These are phyloP conservation scores for Acanthoscelides obtectus DNA, from an alignment of 2,888 invertebrate genomes.

Conservation along the genomic window DNA sequence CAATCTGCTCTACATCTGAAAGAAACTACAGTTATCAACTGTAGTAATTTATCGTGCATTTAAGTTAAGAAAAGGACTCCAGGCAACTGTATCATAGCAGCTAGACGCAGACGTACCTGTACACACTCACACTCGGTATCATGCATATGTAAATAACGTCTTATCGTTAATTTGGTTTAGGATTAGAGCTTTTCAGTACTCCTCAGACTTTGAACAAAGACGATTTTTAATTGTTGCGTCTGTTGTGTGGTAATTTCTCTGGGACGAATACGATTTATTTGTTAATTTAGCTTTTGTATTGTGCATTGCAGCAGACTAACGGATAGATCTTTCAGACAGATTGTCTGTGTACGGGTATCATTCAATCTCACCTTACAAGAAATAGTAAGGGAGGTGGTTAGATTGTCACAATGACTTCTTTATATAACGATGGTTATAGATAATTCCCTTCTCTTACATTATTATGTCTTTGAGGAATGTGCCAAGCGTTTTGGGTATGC, in stretches of 20 bases:
- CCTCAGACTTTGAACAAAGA: background rate
- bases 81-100: background rate
- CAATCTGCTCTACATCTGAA: too few species aligned
- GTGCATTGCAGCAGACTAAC: background rate
- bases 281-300: background rate
- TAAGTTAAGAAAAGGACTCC: background rate
- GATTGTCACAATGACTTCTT: too few species aligned
- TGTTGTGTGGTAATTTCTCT: background rate
- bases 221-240: background rate
- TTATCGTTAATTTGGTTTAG: background rate
- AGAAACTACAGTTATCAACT: too few species aligned
- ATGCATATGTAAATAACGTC: background rate
- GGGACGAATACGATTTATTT: background rate
- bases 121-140: background rate
- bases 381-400: too few species aligned
- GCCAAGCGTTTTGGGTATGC: too few species aligned
- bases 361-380: background rate
- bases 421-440: too few species aligned
- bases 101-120: background rate
- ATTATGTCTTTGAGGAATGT: too few species aligned
- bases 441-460: too few species aligned
- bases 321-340: background rate
- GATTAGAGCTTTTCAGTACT: background rate
- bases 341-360: background rate
- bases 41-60: too few species aligned